Base-by-base conservation (phyloP, 2,888 invertebrate species). In the Cordilura impudica region DNA sequence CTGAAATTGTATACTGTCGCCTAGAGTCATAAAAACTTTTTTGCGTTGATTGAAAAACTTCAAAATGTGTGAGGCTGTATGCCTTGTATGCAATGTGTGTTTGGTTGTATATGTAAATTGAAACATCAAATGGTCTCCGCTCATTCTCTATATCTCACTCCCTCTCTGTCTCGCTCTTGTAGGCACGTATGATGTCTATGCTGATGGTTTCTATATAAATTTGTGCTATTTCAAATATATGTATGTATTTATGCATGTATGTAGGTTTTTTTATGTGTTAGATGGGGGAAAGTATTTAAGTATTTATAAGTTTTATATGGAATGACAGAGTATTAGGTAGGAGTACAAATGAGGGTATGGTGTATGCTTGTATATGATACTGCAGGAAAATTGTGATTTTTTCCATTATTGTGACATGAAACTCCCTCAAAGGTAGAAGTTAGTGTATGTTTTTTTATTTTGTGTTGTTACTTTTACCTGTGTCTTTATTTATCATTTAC, bases 1-100 rank as follows among this genome's bases (percentile, higher is more conserved):
- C 43, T 72, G 47, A 35, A 66, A 75, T 66, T 63, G 23, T 71
- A 31, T 79, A 47, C 19, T 79, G 66, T 67, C 71, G 79, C 79
- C 79, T 51, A n/a, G 54, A 79, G 75, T 56, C 61, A 19, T 71
- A 71, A 76, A 80, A 76, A 76, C 53, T 72, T 80, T 81, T 76
- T 73, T 81, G 83, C 75, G 70, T 82, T 79, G 81, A 79, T 79
- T 79, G 75, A 79, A 79, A 79, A 79, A 79, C 78, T 79, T 79
- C 60, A 66, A 58, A 81, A 67, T 63, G 21, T 67, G 35, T 31
- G 18, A 18, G 26, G n/a, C n/a, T n/a, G n/a, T n/a, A n/a, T n/a
- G n/a, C n/a, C n/a, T n/a, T 61, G 10, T 56, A 43, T n/a, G 26
- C n/a, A n/a, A n/a, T 35, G 29, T 71, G 74, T 45, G 19, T 47